Evolutionary conservation across 1,140 invertebrate species (phyloP), one percentile per base, ranked within the genome.

Genomic region (Anoplophora glabripennis): DNA sequence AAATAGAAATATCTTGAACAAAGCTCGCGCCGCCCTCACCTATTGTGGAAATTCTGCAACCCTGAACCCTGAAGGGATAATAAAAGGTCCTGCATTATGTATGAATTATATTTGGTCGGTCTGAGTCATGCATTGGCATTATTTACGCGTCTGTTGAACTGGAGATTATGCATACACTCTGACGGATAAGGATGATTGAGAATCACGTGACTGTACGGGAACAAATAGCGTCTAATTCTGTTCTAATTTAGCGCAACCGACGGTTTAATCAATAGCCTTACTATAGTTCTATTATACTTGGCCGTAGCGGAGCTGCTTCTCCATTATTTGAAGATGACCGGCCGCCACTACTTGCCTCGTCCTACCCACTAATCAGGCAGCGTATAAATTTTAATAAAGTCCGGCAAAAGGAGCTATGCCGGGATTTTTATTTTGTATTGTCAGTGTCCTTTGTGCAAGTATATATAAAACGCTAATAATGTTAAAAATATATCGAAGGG

Each of bases 201-300:
- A 28, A 46, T 46, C 44, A 46, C 44, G 44, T 46, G 44, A 46
- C 44, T 46, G 44, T 21, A 28, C 17, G 44, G 44, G 44, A 64
- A 68, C 66, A 68, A 64, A 70, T 68, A 68, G 62, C 66, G 64
- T 68, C 68, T 70, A 70, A 70, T 69, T 69, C 68, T 65, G 59
- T 67, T 65, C 68, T 70, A 70, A 70, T 70, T 68, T 68, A 70
- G 66, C 66, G 64, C 64, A 67, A 46, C 44, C 12, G 17, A 18
- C 17, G 44, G 44, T 46, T 46, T 46, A 46, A 46, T 46, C 44
- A 46, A 46, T 46, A 46, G 44, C 44, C 44, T 46, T 18, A 18
- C 12, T 46, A 18, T 18, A 11, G 44, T 46, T 46, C 44, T 46
- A 46, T 46, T 46, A 46, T 46, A 9, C 44, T 46, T 7, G 14